These are phyloP conservation scores for Nothura maculosa DNA, from an alignment of 2,797 vertebrate genomes.

Conservation along the genomic window DNA sequence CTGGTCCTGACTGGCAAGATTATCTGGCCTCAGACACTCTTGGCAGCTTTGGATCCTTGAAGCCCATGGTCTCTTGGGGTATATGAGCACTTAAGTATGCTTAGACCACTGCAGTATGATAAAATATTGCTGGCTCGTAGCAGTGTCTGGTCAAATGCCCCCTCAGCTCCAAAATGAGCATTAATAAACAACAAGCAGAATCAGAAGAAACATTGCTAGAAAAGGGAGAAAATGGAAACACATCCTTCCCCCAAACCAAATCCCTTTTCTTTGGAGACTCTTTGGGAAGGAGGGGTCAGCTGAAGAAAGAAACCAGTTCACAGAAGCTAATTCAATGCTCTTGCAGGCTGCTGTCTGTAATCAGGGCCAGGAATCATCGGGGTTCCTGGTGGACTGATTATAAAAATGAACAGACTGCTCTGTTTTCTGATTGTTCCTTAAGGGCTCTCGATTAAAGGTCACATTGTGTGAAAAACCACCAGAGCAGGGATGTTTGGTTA, in stretches of 20 bases:
- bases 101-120: not conserved
- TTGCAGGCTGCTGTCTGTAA: not conserved
- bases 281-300: conserved; percentile 27
- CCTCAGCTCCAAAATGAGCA: not conserved
- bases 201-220: not conserved
- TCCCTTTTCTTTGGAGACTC: not conserved
- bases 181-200: not conserved
- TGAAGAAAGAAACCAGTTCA: not conserved
- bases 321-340: not conserved
- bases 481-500: not conserved
- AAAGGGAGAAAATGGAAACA: not conserved
- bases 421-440: conserved; percentile 25
- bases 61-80: rapidly evolving
- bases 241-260: not conserved
- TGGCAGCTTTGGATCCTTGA: not conserved
- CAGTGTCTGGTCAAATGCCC: not conserved
- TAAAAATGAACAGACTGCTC: conserved; percentile 47
- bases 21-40: not conserved
- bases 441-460: conserved; percentile 65
- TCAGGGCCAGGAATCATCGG: conserved; percentile 22
- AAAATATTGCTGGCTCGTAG: not conserved
- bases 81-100: not conserved
- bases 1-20: rapidly evolving
- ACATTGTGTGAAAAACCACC: conserved; percentile 45
- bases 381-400: conserved; percentile 19